These are phyloP conservation scores for Agrotis puta DNA, from an alignment of 2,888 invertebrate genomes.

Conservation along the genomic window DNA sequence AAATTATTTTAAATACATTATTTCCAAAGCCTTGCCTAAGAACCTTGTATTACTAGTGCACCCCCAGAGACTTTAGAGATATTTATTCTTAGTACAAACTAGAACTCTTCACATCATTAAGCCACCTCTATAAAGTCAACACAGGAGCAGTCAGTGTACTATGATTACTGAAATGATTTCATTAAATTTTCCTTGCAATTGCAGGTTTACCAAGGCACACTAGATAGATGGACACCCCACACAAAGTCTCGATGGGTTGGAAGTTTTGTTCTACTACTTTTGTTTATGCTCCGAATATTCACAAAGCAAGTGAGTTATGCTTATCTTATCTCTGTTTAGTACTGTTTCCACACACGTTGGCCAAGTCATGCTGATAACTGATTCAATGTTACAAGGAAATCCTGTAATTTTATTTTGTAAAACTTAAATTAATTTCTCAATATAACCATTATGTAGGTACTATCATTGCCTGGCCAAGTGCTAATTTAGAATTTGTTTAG, in stretches of 20 bases:
- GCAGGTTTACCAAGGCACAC: constrained; percentile 95
- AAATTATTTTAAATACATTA: neutral
- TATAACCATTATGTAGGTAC: no score
- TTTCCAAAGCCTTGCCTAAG: neutral
- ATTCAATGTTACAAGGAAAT: constrained; percentile 24
- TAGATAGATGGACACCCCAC: constrained; percentile 97
- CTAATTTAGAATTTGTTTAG: neutral
- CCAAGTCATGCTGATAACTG: constrained; percentile 36
- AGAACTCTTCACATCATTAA: neutral
- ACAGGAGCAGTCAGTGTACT: neutral
- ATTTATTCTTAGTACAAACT: neutral
- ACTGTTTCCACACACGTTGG: constrained; percentile 39
- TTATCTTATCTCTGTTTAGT: constrained; percentile 56
- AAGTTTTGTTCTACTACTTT: constrained; percentile 92
- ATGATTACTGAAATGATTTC: neutral
- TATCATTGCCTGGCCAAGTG: no score
- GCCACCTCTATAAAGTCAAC: neutral
- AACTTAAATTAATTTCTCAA: no score
- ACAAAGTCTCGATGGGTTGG: constrained; percentile 95
- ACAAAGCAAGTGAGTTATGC: constrained; percentile 93
- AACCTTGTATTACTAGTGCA: neutral
- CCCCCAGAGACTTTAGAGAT: neutral
- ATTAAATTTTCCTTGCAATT: constrained; percentile 33
- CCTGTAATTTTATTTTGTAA: constrained; percentile 4
- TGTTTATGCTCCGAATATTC: constrained; percentile 95